Evolutionary conservation across 2,888 invertebrate species (phyloP), one percentile per base, ranked within the genome.

Genomic region (Nasonovia ribisnigri): DNA sequence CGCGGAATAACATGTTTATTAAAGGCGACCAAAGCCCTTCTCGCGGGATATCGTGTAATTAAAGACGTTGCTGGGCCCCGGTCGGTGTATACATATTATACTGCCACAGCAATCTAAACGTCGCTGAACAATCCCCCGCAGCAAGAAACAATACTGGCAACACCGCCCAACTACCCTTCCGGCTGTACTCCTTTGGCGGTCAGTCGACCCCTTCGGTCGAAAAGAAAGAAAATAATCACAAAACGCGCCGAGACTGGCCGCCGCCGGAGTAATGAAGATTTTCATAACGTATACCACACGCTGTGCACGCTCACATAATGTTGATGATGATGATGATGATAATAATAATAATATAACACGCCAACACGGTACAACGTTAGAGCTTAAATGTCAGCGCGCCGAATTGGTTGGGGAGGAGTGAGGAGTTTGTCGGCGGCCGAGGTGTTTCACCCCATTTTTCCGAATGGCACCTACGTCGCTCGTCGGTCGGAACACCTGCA

Each of bases 11-110:
- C 87, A 36, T 87, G 36, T 87, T 87, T 92, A 87, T 92, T 92
- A 60, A 92, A 92, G 13, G 36, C 48, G 26, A 26, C 60, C 26
- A 87, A 87, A 87, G 60, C 60, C 92, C 87, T 48, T 84, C 29
- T 48, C 87, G 29, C 20, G 8, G 36, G 48, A 92, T 36, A 92
- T 67, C 36, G 36, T 48, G 60, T 92, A 92, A 92, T 92, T 87
- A 87, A 60, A 92, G 60, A 67, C 46, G 57, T 46, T 43, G 86
- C 29, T 24, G 8, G 11, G n/a, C n/a, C n/a, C 20, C 1, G 8
- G 36, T 8, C 77, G 36, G 36, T 2, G 54, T 54, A 54, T 13
- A 54, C 16, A 16, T 51, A 51, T 13, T 51, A 5, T 20, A 54
- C 54, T 5, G 54, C 20, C 20, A 20, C 77, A 36, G 54, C 77